Percentiles rank a stretch among this genome's conserved stretches.
Conservation (phyloP, 2,888 invertebrate species). For the Apamea crenata region DNA sequence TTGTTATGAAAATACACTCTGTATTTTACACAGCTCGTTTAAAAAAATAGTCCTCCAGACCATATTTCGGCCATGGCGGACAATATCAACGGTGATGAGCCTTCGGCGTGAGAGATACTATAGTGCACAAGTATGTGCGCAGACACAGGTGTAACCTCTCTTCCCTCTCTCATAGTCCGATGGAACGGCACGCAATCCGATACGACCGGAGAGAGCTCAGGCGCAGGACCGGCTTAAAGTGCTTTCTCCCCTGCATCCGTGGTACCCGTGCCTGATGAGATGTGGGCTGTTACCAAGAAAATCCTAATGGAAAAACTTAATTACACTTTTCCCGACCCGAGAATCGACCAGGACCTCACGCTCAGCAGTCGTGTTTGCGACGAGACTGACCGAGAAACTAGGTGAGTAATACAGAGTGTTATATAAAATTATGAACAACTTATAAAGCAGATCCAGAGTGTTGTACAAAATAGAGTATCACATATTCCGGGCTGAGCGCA, state of each 20-base stretch:
- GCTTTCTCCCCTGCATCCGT: no score
- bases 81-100: neutral
- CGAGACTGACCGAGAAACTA: no score
- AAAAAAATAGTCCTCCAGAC: neutral
- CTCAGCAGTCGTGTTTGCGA: no score
- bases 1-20: neutral
- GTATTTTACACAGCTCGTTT: neutral
- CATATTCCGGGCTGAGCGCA: slow-evolving; percentile 17
- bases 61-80: neutral
- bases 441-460: neutral
- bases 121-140: neutral
- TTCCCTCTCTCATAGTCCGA: neutral
- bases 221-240: neutral
- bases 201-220: neutral
- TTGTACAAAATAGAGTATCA: neutral
- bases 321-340: no score
- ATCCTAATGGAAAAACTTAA: no score
- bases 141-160: neutral
- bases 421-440: neutral
- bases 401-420: neutral
- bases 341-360: no score
- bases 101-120: neutral
- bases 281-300: no score
- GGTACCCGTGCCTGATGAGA: neutral
- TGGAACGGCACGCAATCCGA: neutral